A percentile compares a stretch with the other conserved stretches of the same genome.
Conservation (phyloP, 2,113 vertebrate species). For the Glareola pratincola region DNA sequence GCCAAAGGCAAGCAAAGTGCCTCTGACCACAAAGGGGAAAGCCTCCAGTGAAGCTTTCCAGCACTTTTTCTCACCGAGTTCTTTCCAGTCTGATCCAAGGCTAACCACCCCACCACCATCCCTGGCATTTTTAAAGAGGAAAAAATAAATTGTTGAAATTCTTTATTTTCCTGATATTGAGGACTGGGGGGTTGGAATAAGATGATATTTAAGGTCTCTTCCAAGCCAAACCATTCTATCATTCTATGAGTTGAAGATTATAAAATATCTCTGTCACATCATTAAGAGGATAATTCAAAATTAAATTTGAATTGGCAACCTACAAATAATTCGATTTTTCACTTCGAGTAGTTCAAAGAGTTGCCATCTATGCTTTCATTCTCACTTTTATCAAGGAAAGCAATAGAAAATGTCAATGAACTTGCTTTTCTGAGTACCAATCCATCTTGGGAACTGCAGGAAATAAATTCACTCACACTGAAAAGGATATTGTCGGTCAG, state of each 20-base stretch:
- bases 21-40: background rate
- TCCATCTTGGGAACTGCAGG: background rate
- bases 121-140: background rate
- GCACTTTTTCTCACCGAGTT: background rate
- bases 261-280: background rate
- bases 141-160: background rate
- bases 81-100: background rate
- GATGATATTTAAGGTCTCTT: too few relatives aligned
- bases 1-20: background rate
- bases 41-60: background rate
- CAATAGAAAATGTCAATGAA: slow-evolving; percentile 6
- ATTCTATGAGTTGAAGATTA: background rate
- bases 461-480: slow-evolving; percentile 40
- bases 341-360: background rate
- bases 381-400: background rate
- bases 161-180: background rate
- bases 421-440: slow-evolving; percentile 8
- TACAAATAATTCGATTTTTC: slow-evolving; percentile 18
- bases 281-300: background rate
- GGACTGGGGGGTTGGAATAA: background rate
- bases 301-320: background rate
- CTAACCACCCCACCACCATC: too few relatives aligned
- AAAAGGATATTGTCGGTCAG: slow-evolving; percentile 44
- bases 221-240: too few relatives aligned
- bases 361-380: slow-evolving; percentile 19